Conservation (phyloP, 2,888 invertebrate species). For the Dendrolimus houi region DNA sequence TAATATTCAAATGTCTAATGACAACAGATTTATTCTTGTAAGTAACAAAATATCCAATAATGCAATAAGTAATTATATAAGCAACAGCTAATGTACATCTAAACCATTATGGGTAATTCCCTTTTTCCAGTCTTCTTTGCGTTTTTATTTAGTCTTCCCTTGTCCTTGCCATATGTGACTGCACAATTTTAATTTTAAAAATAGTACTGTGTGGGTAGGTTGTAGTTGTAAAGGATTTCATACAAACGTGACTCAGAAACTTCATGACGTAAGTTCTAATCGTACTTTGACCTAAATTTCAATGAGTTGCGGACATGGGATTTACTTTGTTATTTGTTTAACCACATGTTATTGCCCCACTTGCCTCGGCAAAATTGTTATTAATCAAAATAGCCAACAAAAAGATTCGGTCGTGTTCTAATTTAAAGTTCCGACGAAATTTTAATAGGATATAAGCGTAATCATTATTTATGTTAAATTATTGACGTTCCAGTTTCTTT, state of each 20-base stretch:
- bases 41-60: too few relatives aligned
- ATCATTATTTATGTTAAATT: neutral
- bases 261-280: neutral
- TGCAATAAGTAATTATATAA: too few relatives aligned
- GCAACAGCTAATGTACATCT: too few relatives aligned
- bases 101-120: too few relatives aligned
- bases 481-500: neutral
- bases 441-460: neutral
- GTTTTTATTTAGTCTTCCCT: too few relatives aligned
- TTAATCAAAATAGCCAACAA: neutral
- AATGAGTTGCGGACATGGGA: neutral
- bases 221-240: too few relatives aligned
- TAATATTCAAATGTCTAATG: slow-evolving; percentile 19
- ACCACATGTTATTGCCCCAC: neutral
- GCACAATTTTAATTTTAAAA: too few relatives aligned
- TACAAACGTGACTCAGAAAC: neutral
- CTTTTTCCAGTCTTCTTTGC: too few relatives aligned
- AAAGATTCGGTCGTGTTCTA: neutral
- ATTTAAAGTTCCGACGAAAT: neutral
- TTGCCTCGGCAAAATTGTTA: neutral
- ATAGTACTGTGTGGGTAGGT: too few relatives aligned
- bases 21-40: too few relatives aligned
- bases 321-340: too few relatives aligned
- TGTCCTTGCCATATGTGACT: too few relatives aligned
- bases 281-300: neutral